These are phyloP conservation scores for Nomada ferruginata DNA, from an alignment of 2,888 invertebrate genomes.

Conservation along the genomic window DNA sequence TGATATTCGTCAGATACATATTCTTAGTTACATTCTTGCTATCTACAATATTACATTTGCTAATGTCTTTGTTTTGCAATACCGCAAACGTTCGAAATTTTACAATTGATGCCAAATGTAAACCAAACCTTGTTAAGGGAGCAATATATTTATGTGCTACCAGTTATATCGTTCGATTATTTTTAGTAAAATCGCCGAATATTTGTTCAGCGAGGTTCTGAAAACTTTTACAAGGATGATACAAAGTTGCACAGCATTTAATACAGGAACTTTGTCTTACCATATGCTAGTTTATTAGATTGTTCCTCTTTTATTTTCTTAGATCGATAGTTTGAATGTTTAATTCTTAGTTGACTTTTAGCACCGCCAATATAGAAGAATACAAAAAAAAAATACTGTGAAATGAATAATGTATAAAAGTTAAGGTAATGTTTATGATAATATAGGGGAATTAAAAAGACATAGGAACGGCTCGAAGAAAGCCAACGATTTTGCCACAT, in stretches of 20 bases:
- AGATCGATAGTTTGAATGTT: constrained; percentile 23
- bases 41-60: constrained; percentile 24
- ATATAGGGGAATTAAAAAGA: constrained; percentile 18
- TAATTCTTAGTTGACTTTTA: constrained; percentile 17
- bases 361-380: neutral
- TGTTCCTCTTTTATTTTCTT: constrained; percentile 9
- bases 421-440: neutral
- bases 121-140: constrained; percentile 67
- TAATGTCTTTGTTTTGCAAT: constrained; percentile 35
- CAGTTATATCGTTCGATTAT: constrained; percentile 42
- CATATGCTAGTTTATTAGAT: constrained; percentile 7
- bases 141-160: constrained; percentile 44
- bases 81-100: neutral
- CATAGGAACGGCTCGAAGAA: constrained; percentile 56
- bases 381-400: neutral
- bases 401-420: neutral
- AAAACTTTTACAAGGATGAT: constrained; percentile 1
- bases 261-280: constrained; percentile 19
- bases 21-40: constrained; percentile 31
- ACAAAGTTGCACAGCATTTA: neutral
- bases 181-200: neutral
- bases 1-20: constrained; percentile 45
- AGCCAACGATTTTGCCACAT: constrained; percentile 63
- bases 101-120: constrained; percentile 71
- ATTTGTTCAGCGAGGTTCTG: neutral